Percentiles rank a stretch among this genome's conserved stretches.
Evolutionary conservation across 2,888 invertebrate species (phyloP).

Genomic region (Cheilosia variabilis): DNA sequence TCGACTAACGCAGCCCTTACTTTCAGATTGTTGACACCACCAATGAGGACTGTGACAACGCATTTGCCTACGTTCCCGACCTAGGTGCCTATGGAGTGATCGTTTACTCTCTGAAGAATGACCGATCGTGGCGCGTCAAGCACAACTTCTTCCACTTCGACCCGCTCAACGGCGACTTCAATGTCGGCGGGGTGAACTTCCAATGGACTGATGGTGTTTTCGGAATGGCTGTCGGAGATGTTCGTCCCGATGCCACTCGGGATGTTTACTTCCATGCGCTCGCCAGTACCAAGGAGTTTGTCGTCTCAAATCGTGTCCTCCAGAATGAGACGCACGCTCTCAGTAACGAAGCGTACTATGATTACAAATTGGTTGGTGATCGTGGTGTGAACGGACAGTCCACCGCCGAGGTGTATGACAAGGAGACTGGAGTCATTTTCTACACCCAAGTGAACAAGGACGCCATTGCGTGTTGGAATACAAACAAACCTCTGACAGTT

Average conservation of each 20-base stretch:
- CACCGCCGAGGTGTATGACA: constrained; percentile 89
- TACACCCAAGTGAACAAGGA: constrained; percentile 91
- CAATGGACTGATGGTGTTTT: constrained; percentile 95
- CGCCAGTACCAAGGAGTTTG: constrained; percentile 91
- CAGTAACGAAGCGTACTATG: constrained; percentile 87
- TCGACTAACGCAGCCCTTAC: constrained; percentile 10
- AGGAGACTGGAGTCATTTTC: constrained; percentile 89
- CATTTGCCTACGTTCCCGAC: constrained; percentile 91
- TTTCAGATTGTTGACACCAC: constrained; percentile 89
- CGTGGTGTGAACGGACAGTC: constrained; percentile 90
- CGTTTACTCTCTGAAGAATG: constrained; percentile 89
- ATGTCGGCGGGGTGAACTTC: constrained; percentile 91
- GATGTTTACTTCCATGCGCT: constrained; percentile 93
- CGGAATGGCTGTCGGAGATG: constrained; percentile 88
- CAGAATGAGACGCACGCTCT: constrained; percentile 89
- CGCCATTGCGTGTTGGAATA: constrained; percentile 93
- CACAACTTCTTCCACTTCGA: constrained; percentile 94
- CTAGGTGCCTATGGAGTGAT: constrained; percentile 90
- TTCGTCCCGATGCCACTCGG: constrained; percentile 86
- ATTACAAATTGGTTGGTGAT: constrained; percentile 89
- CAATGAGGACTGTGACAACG: constrained; percentile 88
- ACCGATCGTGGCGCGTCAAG: constrained; percentile 91
- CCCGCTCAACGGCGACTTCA: constrained; percentile 90
- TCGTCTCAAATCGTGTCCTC: constrained; percentile 89
- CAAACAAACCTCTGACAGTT: constrained; percentile 86